Percentiles rank a stretch among this genome's conserved stretches.
Conservation (phyloP, 2,797 vertebrate genomes). For the Sebastiscus albofasciatus region DNA sequence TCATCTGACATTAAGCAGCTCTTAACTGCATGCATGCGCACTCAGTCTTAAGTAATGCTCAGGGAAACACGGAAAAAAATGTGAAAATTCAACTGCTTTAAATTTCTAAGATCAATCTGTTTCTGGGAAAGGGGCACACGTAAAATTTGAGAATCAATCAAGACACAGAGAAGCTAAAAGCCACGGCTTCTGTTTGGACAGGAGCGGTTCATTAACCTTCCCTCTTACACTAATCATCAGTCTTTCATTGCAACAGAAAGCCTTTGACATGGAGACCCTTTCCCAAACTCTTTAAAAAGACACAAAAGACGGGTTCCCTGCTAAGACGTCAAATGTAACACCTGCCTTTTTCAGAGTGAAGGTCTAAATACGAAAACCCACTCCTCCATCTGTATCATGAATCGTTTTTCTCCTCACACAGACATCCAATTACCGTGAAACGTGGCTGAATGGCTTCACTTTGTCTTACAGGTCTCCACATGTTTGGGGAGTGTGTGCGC, state of each 20-base stretch:
- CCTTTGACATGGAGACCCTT: neutral
- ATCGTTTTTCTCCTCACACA: neutral
- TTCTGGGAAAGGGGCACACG: neutral
- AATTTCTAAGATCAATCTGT: neutral
- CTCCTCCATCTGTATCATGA: conserved; percentile 3
- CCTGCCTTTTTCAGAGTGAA: neutral
- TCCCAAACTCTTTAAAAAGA: neutral
- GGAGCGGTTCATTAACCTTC: neutral
- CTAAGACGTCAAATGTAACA: conserved; percentile 1
- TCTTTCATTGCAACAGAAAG: conserved; percentile 7
- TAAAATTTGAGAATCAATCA: neutral
- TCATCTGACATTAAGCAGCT: neutral
- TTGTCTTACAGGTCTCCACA: conserved; percentile 35
- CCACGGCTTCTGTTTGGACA: neutral
- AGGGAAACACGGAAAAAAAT: neutral
- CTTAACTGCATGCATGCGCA: neutral
- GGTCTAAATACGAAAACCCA: neutral
- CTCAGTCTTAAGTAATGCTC: too few species aligned
- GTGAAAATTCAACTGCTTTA: neutral
- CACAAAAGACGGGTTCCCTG: conserved; percentile 2
- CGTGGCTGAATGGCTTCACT: neutral
- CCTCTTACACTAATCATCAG: conserved; percentile 18
- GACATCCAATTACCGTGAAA: neutral
- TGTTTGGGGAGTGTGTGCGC: conserved; percentile 25
- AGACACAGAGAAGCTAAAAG: neutral